Base-by-base conservation (phyloP, 1,140 invertebrate species). In the Pemphigus obesinymphae region DNA sequence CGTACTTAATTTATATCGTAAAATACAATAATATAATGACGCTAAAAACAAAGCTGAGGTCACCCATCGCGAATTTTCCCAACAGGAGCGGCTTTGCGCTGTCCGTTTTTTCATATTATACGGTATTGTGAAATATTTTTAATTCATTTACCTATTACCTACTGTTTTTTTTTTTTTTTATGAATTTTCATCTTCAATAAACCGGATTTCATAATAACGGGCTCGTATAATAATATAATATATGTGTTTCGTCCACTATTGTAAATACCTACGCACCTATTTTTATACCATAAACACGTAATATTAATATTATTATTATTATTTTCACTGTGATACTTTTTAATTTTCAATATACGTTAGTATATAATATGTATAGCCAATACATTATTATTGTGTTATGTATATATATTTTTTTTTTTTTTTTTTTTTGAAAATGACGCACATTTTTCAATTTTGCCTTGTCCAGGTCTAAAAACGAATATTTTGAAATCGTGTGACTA, bases 41-140 rank as follows among this genome's bases (percentile, higher is more conserved):
- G 34, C 34, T 78, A 78, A n/a, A n/a, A 78, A 58, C 75, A 61
- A 78, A 61, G 31, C 53, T 78, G 75, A 78, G 50, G 75, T 78
- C 75, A 58, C 37, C 75, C 53, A 40, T 58, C 20, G 15, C 53
- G 11, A 11, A 40, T 78, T 61, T 78, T 78, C 75, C 53, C 53
- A 78, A 61, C 50, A 78, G 53, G 48, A 53, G 75, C 53, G 75
- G 75, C 53, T 61, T 55, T 13, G 3, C 63, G 11, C 29, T 68
- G 20, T 29, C n/a, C 63, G 34, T 31, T 17, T 31, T 29, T 34
- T 40, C n/a, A n/a, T 23, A 43, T 43, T 5, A 26, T 43, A 68
- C 10, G 34, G 8, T 11, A 23, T 72, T 72, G 68, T 45, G 68
- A 45, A 72, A 72, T 72, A 72, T 72, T 72, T 29, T 72, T 23